Evolutionary conservation across 2,888 invertebrate species (phyloP).

Genomic region (Exocentrus adspersus): DNA sequence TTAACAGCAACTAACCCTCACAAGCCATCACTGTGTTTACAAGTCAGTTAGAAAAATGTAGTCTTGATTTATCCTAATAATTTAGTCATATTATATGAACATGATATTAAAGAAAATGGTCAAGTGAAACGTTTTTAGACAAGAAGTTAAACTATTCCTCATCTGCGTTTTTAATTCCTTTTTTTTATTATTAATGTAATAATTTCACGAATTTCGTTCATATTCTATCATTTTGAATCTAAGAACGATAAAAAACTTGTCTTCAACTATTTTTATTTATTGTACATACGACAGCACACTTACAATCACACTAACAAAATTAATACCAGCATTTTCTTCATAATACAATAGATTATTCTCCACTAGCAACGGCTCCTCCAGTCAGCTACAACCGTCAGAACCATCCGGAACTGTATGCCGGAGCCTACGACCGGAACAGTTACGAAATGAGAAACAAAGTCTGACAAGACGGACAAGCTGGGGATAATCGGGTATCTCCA

Average conservation of each 20-base stretch:
- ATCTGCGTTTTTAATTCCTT: too few species aligned
- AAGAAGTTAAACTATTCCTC: too few species aligned
- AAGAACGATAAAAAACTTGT: neutral
- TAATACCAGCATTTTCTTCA: constrained; percentile 37
- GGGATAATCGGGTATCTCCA: constrained; percentile 57
- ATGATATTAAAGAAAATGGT: too few species aligned
- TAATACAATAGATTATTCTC: constrained; percentile 58
- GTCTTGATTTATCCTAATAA: too few species aligned
- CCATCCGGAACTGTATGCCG: constrained; percentile 75
- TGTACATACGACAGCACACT: constrained; percentile 20
- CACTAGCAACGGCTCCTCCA: constrained; percentile 64
- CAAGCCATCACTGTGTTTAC: too few species aligned
- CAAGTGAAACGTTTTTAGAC: too few species aligned
- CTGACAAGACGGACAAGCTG: constrained; percentile 64
- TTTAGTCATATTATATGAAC: too few species aligned
- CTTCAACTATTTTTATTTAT: neutral
- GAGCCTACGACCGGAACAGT: constrained; percentile 67
- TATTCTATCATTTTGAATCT: neutral
- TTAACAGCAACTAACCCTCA: too few species aligned
- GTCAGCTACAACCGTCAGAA: constrained; percentile 59
- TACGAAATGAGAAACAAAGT: constrained; percentile 84
- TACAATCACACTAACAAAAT: constrained; percentile 41
- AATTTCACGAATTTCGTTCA: too few species aligned
- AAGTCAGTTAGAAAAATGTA: too few species aligned
- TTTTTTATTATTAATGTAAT: too few species aligned